Conservation (phyloP, 1,140 invertebrate species). For the Oreohelix idahoensis region DNA sequence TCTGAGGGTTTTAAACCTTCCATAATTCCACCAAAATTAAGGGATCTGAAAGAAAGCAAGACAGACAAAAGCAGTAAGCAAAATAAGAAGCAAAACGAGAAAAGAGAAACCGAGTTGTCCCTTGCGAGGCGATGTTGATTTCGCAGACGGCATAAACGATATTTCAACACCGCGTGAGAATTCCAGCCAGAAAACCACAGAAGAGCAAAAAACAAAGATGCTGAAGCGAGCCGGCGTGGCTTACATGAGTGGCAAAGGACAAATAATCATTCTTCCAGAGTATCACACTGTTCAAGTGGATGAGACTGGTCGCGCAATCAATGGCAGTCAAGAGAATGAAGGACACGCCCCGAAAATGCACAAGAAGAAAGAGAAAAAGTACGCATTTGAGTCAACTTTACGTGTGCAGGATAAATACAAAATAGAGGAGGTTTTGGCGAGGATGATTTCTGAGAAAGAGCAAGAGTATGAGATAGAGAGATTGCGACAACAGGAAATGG, state of each 20-base stretch:
- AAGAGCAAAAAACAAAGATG: conserved; percentile 41
- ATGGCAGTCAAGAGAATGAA: not conserved
- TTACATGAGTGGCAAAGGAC: conserved; percentile 57
- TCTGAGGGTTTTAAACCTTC: conserved; percentile 64
- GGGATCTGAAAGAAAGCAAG: conserved; percentile 50
- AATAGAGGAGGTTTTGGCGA: conserved; percentile 37
- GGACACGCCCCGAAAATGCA: conserved; percentile 47
- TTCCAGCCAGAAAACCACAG: not conserved
- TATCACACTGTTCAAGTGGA: conserved; percentile 44
- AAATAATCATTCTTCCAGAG: conserved; percentile 59
- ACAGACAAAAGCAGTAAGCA: conserved; percentile 6
- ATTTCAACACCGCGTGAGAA: conserved; percentile 5
- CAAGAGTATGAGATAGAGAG: conserved; percentile 48
- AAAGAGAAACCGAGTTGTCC: not conserved
- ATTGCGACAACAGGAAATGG: conserved; percentile 52
- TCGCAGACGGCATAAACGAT: conserved; percentile 43
- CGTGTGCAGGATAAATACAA: conserved; percentile 45
- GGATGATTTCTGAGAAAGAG: conserved; percentile 51
- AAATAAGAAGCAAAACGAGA: conserved; percentile 37
- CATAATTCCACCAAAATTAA: conserved; percentile 58
- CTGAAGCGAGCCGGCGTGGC: conserved; percentile 60
- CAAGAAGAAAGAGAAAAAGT: conserved; percentile 46
- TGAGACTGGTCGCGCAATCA: not conserved
- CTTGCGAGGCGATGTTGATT: conserved; percentile 43
- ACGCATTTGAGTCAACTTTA: conserved; percentile 48